Evolutionary conservation across 2,888 invertebrate genomes (phyloP).

Genomic region (Nezara viridula): DNA sequence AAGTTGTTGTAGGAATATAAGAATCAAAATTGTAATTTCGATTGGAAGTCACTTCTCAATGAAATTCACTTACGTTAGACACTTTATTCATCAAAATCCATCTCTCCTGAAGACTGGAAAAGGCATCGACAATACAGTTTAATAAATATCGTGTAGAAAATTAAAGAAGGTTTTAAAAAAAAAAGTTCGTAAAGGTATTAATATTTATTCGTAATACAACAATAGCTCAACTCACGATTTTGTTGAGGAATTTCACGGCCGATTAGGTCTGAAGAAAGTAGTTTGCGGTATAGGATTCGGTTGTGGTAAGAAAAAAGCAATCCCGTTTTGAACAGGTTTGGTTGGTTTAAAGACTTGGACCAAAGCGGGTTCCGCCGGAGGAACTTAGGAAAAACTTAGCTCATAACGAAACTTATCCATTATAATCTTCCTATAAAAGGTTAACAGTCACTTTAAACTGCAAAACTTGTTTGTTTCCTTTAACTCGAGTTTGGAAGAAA

Average conservation of each 20-base stretch:
- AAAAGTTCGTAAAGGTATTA: too few species aligned
- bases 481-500: background rate
- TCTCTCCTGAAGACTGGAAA: too few species aligned
- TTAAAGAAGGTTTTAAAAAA: too few species aligned
- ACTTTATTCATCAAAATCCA: too few species aligned
- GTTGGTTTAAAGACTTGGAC: background rate
- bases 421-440: slow-evolving; percentile 31
- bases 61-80: too few species aligned
- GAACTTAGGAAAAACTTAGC: background rate
- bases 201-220: background rate
- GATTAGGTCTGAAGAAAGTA: background rate
- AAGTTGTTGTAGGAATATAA: too few species aligned
- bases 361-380: background rate
- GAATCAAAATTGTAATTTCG: too few species aligned
- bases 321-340: background rate
- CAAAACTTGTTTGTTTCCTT: slow-evolving; percentile 22
- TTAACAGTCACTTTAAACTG: slow-evolving; percentile 12
- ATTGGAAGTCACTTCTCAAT: too few species aligned
- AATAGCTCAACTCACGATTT: background rate
- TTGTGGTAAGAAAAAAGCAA: background rate
- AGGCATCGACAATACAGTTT: too few species aligned
- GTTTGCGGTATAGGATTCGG: background rate
- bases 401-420: slow-evolving; percentile 37
- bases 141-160: too few species aligned
- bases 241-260: background rate